These are phyloP conservation scores for Pogona vitticeps DNA, from an alignment of 2,113 vertebrate species.

Conservation along the genomic window DNA sequence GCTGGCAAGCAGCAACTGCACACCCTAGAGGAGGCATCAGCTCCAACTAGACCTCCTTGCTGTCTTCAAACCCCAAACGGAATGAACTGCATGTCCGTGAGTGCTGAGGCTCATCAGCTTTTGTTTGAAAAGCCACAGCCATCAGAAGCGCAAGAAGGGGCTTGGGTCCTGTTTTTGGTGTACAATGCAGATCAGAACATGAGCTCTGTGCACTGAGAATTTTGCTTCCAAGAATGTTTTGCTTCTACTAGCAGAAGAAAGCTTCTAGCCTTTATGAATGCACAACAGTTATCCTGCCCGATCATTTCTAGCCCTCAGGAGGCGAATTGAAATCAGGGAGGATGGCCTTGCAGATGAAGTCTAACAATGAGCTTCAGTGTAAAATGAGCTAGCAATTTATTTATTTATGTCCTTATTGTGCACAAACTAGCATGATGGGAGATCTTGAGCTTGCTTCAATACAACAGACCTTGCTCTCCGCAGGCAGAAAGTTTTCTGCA, in stretches of 20 bases:
- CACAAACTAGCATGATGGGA: too few relatives aligned
- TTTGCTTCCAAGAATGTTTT: neutral
- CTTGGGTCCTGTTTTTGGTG: neutral
- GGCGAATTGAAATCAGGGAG: neutral
- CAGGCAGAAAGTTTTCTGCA: neutral
- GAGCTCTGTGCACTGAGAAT: too few relatives aligned
- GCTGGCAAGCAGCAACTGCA: too few relatives aligned
- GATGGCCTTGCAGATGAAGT: neutral
- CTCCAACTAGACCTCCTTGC: too few relatives aligned
- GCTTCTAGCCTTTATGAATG: neutral
- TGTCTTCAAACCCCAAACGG: too few relatives aligned
- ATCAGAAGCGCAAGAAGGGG: neutral
- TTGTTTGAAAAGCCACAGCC: neutral
- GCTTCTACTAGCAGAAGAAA: neutral
- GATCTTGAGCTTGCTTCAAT: neutral
- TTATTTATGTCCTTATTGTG: neutral
- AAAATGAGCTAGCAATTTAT: neutral
- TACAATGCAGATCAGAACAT: neutral
- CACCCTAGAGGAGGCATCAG: too few relatives aligned
- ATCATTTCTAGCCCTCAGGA: neutral
- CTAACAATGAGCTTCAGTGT: neutral
- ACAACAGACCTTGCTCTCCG: neutral
- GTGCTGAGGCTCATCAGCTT: neutral
- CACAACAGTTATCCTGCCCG: too few relatives aligned
- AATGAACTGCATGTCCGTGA: neutral